Evolutionary conservation across 2,113 vertebrate genomes (phyloP).

Genomic region (Chaetorhynchus papuensis): DNA sequence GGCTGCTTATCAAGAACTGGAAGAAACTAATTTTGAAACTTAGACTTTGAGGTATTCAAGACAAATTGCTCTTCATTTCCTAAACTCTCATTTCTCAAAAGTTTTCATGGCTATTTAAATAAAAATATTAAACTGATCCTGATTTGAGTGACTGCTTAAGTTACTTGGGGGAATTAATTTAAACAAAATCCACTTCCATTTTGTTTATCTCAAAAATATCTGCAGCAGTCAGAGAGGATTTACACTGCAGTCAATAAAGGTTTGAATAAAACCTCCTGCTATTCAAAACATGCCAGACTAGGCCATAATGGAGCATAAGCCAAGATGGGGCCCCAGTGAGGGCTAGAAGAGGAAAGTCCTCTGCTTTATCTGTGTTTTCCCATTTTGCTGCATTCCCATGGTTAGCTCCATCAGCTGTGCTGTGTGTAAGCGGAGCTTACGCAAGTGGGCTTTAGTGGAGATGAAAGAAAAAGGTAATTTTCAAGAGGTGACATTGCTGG

Average conservation of each 20-base stretch:
- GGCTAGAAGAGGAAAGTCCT: not conserved
- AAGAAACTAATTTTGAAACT: not conserved
- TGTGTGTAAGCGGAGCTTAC: not conserved
- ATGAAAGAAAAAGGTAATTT: not conserved
- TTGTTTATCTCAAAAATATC: not conserved
- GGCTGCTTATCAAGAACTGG: not conserved
- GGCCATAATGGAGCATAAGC: not conserved
- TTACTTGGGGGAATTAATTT: not conserved
- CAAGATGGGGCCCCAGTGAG: not conserved
- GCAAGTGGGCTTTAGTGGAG: accelerated
- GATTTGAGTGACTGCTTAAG: not conserved
- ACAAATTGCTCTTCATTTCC: not conserved
- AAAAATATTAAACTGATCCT: not conserved
- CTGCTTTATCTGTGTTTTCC: not conserved
- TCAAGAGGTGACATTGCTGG: not conserved
- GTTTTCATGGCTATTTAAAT: not conserved
- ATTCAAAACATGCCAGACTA: not conserved
- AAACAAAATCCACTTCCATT: not conserved
- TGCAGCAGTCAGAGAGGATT: not conserved
- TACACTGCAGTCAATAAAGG: not conserved
- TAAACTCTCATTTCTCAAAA: not conserved
- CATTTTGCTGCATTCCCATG: not conserved
- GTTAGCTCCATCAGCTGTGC: not conserved
- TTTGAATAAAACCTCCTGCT: not conserved
- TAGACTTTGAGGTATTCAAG: not conserved